Evolutionary conservation across 2,797 vertebrate species (phyloP).

Genomic region (Pelobates cultripes): DNA sequence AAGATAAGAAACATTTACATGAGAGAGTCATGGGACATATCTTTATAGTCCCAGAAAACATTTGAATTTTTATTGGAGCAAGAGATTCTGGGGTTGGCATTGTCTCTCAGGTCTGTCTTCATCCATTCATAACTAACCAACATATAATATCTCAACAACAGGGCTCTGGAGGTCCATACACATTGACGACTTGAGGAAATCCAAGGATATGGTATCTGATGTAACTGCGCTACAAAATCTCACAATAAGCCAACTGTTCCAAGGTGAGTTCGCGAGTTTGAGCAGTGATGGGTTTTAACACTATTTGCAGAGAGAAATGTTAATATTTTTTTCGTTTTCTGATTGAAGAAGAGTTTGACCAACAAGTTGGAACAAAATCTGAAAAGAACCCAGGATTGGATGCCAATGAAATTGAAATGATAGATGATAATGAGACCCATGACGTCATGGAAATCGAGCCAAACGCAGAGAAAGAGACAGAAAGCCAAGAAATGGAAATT

Average conservation of each 20-base stretch:
- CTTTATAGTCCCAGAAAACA: too few relatives aligned
- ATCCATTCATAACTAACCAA: not conserved
- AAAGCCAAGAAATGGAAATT: slow-evolving; percentile 14
- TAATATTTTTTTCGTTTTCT: not conserved
- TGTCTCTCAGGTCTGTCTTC: not conserved
- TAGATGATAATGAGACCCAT: not conserved
- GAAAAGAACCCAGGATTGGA: not conserved
- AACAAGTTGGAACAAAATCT: not conserved
- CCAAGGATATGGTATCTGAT: slow-evolving; percentile 84
- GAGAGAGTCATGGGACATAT: too few relatives aligned
- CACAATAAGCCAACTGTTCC: slow-evolving; percentile 89
- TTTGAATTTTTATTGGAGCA: not conserved
- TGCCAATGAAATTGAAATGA: not conserved
- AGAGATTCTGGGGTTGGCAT: not conserved
- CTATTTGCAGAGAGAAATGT: not conserved
- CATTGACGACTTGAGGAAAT: slow-evolving; percentile 88
- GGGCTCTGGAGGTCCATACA: slow-evolving; percentile 92
- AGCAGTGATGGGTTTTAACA: too few relatives aligned
- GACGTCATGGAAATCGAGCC: not conserved
- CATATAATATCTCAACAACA: slow-evolving; percentile 55
- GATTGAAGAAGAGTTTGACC: not conserved
- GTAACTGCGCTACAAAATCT: slow-evolving; percentile 82
- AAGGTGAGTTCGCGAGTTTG: slow-evolving; percentile 24
- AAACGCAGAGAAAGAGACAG: slow-evolving; percentile 6
- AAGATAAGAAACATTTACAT: too few relatives aligned